Base-by-base conservation (phyloP, 2,888 invertebrate genomes). In the Epinotia demarniana region DNA sequence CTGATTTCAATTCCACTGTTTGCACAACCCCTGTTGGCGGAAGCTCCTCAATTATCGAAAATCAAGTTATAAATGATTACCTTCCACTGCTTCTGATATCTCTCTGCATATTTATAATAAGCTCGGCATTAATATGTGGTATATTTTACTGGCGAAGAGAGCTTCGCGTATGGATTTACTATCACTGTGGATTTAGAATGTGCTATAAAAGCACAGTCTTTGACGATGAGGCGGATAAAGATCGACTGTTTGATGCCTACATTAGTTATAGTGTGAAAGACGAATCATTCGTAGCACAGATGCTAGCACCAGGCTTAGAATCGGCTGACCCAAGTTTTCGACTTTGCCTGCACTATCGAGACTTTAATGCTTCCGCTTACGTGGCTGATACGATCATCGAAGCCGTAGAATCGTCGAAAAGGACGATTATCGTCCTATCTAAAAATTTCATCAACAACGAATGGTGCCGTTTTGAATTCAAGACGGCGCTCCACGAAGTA, bases 381-480 rank as follows among this genome's bases (percentile, higher is more conserved):
- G 97, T 99, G 19, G 97, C 98, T 16, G 99, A 99, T 88, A 98
- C 98, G 67, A 97, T 99, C 76, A 96, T 98, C 81, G 97, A 98
- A 88, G 98, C 98, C 1, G 98, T 98, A 27, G 98, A 98, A 88
- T 97, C 97, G 72, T 98, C 98, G 66, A 96, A 98, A 81, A 95
- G 98, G 83, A 98, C 98, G 60, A 97, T 99, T 77, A 95, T 99
- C 81, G 97, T 99, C 77, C 92, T 99, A 76, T 98, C 98, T 19
- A 97, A 97, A 90, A 98, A 98, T 93, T 99, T 99, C 92, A 95
- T 99, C 79, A 97, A 98, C 92, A 98, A 98, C 91, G 99, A 99
- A 93, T 99, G 99, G 99, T 97, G 97, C 83, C 96, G 97, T 81
- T 98, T 98, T 89, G 99, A 99, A 92, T 98, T 99, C 91, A 98